Percentiles rank a stretch among this genome's conserved stretches.
These are phyloP conservation scores for Plagodis dolabraria DNA, from an alignment of 2,888 invertebrate species.

Conservation along the genomic window DNA sequence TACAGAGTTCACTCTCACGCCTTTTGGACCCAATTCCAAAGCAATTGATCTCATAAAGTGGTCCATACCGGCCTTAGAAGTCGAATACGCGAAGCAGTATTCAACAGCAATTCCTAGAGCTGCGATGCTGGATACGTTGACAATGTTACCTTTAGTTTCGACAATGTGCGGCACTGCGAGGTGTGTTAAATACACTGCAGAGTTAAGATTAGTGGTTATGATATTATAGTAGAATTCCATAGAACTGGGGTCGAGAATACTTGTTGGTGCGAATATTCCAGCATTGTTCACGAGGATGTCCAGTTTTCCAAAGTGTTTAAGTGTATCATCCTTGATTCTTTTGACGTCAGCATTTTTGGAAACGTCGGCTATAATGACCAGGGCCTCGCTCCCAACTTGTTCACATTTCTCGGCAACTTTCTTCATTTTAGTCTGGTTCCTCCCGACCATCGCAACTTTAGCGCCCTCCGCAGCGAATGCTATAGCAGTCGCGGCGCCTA, in stretches of 20 bases:
- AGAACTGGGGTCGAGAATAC: slow-evolving; percentile 20
- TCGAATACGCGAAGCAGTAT: slow-evolving; percentile 25
- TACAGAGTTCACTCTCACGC: slow-evolving; percentile 86
- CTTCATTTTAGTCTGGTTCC: slow-evolving; percentile 40
- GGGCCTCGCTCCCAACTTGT: slow-evolving; percentile 6
- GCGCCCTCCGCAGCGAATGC: slow-evolving; percentile 41
- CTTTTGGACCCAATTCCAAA: slow-evolving; percentile 88
- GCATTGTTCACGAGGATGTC: slow-evolving; percentile 39
- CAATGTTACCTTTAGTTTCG: slow-evolving; percentile 85
- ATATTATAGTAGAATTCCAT: slow-evolving; percentile 25
- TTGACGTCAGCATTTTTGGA: slow-evolving; percentile 3
- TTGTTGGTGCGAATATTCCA: slow-evolving; percentile 10
- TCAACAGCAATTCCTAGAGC: slow-evolving; percentile 1
- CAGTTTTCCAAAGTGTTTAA: slow-evolving; percentile 22
- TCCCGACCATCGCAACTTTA: slow-evolving; percentile 40
- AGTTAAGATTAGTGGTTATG: slow-evolving; percentile 33
- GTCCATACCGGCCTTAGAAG: slow-evolving; percentile 44
- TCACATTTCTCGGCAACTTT: slow-evolving; percentile 12
- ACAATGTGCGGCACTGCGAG: slow-evolving; percentile 40
- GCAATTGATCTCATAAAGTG: slow-evolving; percentile 46
- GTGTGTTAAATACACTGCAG: slow-evolving; percentile 31
- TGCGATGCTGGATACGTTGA: slow-evolving; percentile 83
- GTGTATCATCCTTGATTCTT: slow-evolving; percentile 11
- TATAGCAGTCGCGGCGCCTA: slow-evolving; percentile 42
- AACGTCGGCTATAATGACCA: slow-evolving; percentile 16